Base-by-base conservation (phyloP, 2,888 invertebrate genomes). In the Drepana falcataria region DNA sequence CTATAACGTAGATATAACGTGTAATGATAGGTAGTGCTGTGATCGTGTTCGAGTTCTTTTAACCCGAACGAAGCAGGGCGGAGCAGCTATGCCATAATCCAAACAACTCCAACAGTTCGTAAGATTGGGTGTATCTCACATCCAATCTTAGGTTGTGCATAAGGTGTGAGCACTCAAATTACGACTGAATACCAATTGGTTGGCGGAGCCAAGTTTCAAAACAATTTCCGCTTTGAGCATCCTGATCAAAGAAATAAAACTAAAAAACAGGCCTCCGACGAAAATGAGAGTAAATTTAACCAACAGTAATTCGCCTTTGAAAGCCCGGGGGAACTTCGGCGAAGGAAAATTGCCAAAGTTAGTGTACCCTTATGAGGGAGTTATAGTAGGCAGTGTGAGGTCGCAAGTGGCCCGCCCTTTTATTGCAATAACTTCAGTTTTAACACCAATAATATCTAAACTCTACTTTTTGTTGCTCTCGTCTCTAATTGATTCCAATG, bases 231-330 rank as follows among this genome's bases (percentile, higher is more conserved):
- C 87, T 85, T 81, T 81, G 83, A 83, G 75, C 65, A 70, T 79
- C 78, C 81, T 88, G 87, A 89, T 90, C 90, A 90, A 89, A 90
- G 87, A 88, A 89, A 87, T 84, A 77, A 82, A 88, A 87, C 86
- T 88, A 87, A 88, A 89, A 89, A 88, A 82, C 86, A 81, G 80
- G 80, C 79, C 74, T 80, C 71, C 70, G 71, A 78, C 74, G 83
- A 82, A 83, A 88, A 84, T 81, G 83, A 83, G 85, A 86, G 85
- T 82, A 85, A 88, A 89, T 89, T 90, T 87, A 86, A 87, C 85
- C 87, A 85, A 81, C 83, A 80, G 84, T 87, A 87, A 89, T 89
- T 87, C 85, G 75, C 85, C 86, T 89, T 90, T 88, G 87, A 87
- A 80, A 79, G 82, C 79, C 75, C 79, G 62, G 68, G 84, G 86